Base-by-base conservation (phyloP, 2,888 invertebrate species). In the Epinotia ramella region DNA sequence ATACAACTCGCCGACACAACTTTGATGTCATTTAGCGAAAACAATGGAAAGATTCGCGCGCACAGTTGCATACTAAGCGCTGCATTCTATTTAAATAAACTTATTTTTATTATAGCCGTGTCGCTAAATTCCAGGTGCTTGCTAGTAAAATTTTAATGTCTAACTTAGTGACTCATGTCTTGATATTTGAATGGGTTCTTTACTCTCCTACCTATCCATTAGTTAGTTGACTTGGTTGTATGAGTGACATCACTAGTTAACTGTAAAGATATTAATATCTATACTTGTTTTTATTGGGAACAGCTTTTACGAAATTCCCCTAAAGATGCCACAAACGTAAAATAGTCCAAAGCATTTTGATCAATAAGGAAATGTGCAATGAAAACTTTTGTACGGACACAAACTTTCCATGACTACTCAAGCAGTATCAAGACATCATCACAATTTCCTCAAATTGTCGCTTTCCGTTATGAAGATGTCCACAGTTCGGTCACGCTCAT, bases 21-120 rank as follows among this genome's bases (percentile, higher is more conserved):
- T 94, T 94, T 93, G 94, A 94, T 91, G 94, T 93, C 93, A 91
- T 94, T 94, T 94, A 94, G 93, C 92, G 90, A 92, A 93, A 91
- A 94, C 94, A 94, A 94, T 94, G 93, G 93, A 90, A 91, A 93
- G 90, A 92, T 89, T 81, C 87, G 83, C 79, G 84, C 83, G 78
- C 87, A 72, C 84, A 82, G 87, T 85, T 82, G 94, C 90, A 94
- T 94, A 85, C 90, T 91, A 91, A 94, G 89, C 87, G 81, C 76
- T 77, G 87, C 86, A 88, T 88, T 91, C 92, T 93, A 93, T 93
- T 92, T 90, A 93, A 94, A 94, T 94, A 80, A 89, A 89, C 92
- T 91, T 91, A 92, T 94, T 93, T 85, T 87, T 91, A 94, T 91
- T 93, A 90, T 88, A 81, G 84, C 84, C 90, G 89, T 90, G 92